A percentile compares a stretch with the other conserved stretches of the same genome.
These are phyloP conservation scores for Hylomyscus alleni DNA, from an alignment of 2,797 vertebrate species.

Conservation along the genomic window DNA sequence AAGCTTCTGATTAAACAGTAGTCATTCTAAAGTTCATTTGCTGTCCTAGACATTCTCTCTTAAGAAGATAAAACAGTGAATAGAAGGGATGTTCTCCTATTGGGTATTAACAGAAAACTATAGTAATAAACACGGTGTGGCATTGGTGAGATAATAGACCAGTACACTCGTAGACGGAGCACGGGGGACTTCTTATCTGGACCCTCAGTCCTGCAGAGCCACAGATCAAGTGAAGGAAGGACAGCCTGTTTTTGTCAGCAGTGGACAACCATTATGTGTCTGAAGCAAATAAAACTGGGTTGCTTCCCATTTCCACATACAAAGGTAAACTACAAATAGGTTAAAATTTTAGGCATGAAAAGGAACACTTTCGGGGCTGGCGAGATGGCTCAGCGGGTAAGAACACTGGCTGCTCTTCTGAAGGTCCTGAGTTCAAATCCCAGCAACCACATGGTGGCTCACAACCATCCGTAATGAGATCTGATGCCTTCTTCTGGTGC, in stretches of 20 bases:
- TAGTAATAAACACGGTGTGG: neutral
- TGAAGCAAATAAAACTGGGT: conserved; percentile 8
- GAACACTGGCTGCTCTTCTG: too few relatives aligned
- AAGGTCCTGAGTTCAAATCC: too few relatives aligned
- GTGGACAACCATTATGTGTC: neutral
- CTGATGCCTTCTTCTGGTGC: too few relatives aligned
- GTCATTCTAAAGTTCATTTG: conserved; percentile 7
- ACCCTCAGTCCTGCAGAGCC: neutral
- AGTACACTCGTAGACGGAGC: neutral
- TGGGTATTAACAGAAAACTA: neutral
- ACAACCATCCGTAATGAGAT: too few relatives aligned
- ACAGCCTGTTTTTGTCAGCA: neutral
- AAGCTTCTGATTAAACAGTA: neutral
- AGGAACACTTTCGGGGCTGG: conserved; percentile 16
- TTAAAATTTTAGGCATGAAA: neutral
- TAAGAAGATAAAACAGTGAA: neutral
- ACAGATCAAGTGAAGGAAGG: neutral
- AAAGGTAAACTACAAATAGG: neutral
- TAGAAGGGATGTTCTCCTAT: neutral
- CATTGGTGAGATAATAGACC: neutral
- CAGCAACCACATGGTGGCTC: too few relatives aligned
- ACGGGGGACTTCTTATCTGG: neutral
- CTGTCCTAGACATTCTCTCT: neutral
- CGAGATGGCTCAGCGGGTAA: too few relatives aligned
- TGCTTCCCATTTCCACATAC: neutral